These are phyloP conservation scores for Gymnothorax javanicus DNA, from an alignment of 2,797 vertebrate species.

Conservation along the genomic window DNA sequence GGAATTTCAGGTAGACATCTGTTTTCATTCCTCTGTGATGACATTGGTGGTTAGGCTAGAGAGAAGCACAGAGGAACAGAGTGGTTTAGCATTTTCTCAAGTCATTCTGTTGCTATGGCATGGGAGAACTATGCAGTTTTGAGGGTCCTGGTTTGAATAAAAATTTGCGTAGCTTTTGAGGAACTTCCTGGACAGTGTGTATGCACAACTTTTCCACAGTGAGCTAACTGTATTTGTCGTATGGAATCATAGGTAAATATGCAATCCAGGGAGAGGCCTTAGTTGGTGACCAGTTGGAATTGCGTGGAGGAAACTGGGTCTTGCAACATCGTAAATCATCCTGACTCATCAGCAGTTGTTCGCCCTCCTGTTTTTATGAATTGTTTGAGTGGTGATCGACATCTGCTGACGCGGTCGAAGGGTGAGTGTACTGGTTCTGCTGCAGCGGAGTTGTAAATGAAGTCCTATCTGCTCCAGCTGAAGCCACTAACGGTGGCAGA, in stretches of 20 bases:
- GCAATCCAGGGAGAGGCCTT: too few relatives aligned
- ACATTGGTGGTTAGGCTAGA: background rate
- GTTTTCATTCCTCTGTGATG: slow-evolving; percentile 43
- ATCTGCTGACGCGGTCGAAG: background rate
- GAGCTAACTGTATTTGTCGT: background rate
- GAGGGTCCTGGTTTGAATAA: background rate
- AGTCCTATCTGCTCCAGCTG: slow-evolving; percentile 6
- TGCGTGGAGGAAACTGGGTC: background rate
- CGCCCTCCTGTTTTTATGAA: background rate
- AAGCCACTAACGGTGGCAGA: slow-evolving; percentile 20
- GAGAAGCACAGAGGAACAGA: background rate
- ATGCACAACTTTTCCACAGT: background rate
- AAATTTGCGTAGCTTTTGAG: background rate
- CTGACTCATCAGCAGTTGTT: background rate
- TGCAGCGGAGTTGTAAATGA: slow-evolving; percentile 20
- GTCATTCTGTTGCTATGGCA: background rate
- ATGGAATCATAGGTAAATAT: background rate
- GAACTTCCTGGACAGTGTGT: background rate
- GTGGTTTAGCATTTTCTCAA: background rate
- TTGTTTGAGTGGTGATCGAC: background rate
- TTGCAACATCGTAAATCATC: background rate
- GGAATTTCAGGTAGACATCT: slow-evolving; percentile 49
- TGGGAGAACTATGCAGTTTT: background rate
- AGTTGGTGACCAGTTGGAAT: background rate
- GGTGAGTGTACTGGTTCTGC: slow-evolving; percentile 23